Percentiles rank a stretch among this genome's conserved stretches.
Evolutionary conservation across 2,797 vertebrate species (phyloP).

Genomic region (Anniella stebbinsi): DNA sequence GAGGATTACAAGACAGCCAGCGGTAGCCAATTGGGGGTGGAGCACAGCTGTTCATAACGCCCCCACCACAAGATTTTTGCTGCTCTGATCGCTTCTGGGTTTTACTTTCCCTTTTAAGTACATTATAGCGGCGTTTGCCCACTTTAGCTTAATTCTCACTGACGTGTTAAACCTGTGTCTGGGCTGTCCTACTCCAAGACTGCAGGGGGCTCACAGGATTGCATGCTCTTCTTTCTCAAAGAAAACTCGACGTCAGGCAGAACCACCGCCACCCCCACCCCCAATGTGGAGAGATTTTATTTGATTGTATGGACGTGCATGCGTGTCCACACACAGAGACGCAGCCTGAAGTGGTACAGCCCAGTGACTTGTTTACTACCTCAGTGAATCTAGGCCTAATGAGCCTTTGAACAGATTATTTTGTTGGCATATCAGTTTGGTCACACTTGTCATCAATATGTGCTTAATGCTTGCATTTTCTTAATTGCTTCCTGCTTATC

Average conservation of each 20-base stretch:
- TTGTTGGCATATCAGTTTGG: not conserved
- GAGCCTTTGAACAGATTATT: not conserved
- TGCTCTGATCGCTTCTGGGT: not conserved
- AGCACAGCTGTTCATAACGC: not conserved
- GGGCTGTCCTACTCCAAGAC: not conserved
- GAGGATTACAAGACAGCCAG: not conserved
- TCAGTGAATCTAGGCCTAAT: not conserved
- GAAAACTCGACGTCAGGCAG: not conserved
- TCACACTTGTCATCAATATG: slow-evolving; percentile 14
- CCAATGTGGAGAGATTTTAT: not conserved
- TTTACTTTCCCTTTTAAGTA: slow-evolving; percentile 18
- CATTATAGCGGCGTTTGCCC: not conserved
- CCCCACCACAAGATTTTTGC: not conserved
- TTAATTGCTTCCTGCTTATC: slow-evolving; percentile 34
- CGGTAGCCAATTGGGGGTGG: no score
- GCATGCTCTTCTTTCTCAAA: not conserved
- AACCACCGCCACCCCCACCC: no score
- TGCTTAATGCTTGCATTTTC: not conserved
- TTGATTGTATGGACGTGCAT: not conserved
- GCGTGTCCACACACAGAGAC: no score
- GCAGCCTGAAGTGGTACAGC: not conserved
- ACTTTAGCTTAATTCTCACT: slow-evolving; percentile 1
- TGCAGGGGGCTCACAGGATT: not conserved
- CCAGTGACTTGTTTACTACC: not conserved
- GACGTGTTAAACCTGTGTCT: not conserved